Percentiles rank a stretch among this genome's conserved stretches.
Conservation (phyloP, 2,797 vertebrate genomes). For the Crocodylus rhombifer region DNA sequence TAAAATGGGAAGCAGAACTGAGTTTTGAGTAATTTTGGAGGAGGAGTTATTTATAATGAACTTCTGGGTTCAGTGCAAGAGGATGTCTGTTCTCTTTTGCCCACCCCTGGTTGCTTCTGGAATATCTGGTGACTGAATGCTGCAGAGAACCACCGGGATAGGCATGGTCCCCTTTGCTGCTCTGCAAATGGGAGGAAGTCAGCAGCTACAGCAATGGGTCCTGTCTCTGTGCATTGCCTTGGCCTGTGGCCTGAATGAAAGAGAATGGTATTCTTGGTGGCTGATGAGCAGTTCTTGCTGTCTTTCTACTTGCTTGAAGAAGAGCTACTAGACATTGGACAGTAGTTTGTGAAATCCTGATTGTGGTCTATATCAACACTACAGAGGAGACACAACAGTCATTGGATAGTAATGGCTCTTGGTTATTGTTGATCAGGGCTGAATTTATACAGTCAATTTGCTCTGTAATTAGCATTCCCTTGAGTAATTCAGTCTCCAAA, state of each 20-base stretch:
- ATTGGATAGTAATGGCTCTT: background rate
- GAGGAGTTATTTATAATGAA: background rate
- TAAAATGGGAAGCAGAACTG: fast-evolving
- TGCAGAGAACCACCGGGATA: background rate
- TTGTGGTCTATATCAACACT: conserved; percentile 26
- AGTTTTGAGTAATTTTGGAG: background rate
- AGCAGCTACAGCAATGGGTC: background rate
- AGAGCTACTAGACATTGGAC: conserved; percentile 23
- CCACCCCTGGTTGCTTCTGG: background rate
- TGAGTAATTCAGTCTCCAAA: conserved; percentile 17
- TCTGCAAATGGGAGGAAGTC: fast-evolving
- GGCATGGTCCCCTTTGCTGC: background rate
- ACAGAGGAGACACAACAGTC: conserved; percentile 10
- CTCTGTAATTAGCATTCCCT: conserved; percentile 36
- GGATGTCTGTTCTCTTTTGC: background rate
- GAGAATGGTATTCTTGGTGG: background rate
- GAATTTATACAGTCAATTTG: conserved; percentile 29
- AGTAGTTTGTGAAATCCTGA: conserved; percentile 2
- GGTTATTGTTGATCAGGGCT: conserved; percentile 23
- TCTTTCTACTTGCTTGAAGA: conserved; percentile 21
- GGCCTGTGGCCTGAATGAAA: background rate
- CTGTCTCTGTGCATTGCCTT: background rate
- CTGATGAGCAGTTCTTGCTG: conserved; percentile 29
- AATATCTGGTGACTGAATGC: fast-evolving
- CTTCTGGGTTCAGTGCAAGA: background rate